Evolutionary conservation across 1,140 invertebrate species (phyloP), one percentile per base, ranked within the genome.

Genomic region (Xylocopa sonorina): DNA sequence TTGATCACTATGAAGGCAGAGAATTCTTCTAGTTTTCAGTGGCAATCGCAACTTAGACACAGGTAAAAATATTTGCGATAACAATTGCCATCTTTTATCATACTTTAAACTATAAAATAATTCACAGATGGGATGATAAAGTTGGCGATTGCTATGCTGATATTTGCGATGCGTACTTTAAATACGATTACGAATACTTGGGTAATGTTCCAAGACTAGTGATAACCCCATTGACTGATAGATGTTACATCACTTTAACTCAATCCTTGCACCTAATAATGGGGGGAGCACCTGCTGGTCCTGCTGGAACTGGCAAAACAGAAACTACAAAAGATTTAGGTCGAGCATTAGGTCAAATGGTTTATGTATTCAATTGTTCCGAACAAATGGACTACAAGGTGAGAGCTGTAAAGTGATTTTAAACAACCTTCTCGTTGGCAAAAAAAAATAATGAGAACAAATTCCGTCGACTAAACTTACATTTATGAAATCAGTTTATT

Each of bases 271-370:
- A 97, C 90, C 89, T 98, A 66, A 96, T 97, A 91, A 92, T 98
- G 77, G 97, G 97, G 34, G 98, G 98, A 16, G 98, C 97, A 83
- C 95, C 97, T 58, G 96, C 99, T 94, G 98, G 98, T 27, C 97
- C 98, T 9, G 97, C 98, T 6, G 98, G 98, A 34, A 98, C 98
- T 0, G 98, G 98, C 16, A 99, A 99, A 94, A 99, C 98, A 4
- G 98, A 99, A 93, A 98, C 98, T 9, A 96, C 96, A 50, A 99
- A 99, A 93, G 98, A 99, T 94, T 93, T 99, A 81, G 98, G 98
- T 5, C 99, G 99, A 93, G 97, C 97, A 18, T 96, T 99, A 0
- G 98, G 98, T 48, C 99, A 98, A 92, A 98, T 99, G 92, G 99
- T 98, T 90, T 97, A 99, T 2, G 97, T 99, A 0, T 99, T 99